Base-by-base conservation (phyloP, 2,888 invertebrate genomes). In the Netelia virgata region DNA sequence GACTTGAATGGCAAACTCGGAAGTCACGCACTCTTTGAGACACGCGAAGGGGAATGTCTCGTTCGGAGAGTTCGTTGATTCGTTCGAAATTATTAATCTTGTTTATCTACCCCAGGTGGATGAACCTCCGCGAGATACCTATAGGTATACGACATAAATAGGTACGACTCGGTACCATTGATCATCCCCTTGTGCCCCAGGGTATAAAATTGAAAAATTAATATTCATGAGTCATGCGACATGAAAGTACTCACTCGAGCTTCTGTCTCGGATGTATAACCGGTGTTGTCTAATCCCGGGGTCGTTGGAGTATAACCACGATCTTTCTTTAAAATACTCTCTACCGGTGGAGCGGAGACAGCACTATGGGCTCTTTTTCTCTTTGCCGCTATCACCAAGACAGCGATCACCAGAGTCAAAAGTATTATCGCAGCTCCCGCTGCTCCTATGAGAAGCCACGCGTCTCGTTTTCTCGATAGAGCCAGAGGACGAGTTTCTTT, bases 361-460 rank as follows among this genome's bases (percentile, higher is more conserved):
- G 92, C 91, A 78, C 92, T 92, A 57, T 91, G 91, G 2, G 91
- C 90, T 14, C 91, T 88, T 86, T 93, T 93, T 10, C 90, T 89
- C 75, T 93, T 93, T 0, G 91, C 90, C 9, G 88, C 84, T n/a
- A 92, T 10, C 11, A 91, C 87, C 9, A 93, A 81, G 47, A 89
- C 90, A 1, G 83, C 63, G 5, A 93, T 61, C 28, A 93, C 82
- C 14, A 93, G 61, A 8, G 96, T 91, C 11, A 96, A 89, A 5
- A 96, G 91, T 1, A 96, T 91, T 3, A 96, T 91, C 0, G 95
- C 96, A 3, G 95, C 94, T 20, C 95, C 94, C 1, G 96, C 95
- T 0, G 96, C 95, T 0, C 96, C 95, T 0, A 96, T 95, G 76
- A 97, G 93, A 0, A 96, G 94, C 96, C 96, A 97, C 0, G 94